Evolutionary conservation across 2,797 vertebrate species (phyloP).

Genomic region (Yasuhikotakia modesta): DNA sequence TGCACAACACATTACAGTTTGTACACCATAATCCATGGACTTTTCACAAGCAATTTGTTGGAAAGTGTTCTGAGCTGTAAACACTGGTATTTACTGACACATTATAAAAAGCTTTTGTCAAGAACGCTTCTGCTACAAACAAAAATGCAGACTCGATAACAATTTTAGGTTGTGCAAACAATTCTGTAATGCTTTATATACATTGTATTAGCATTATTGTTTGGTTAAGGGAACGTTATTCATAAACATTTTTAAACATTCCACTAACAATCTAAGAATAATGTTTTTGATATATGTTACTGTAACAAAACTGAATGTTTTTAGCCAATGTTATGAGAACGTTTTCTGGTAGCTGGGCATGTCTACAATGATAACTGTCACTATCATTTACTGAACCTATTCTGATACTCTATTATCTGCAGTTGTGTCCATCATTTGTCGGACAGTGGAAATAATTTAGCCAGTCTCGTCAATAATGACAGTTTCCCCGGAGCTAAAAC

Average conservation of each 20-base stretch:
- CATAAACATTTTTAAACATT: no score
- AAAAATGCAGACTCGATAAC: no score
- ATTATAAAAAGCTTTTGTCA: no score
- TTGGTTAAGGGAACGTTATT: no score
- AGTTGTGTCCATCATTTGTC: constrained; percentile 42
- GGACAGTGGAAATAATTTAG: constrained; percentile 53
- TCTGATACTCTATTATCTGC: constrained; percentile 23
- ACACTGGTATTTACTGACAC: not conserved
- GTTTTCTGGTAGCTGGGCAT: no score
- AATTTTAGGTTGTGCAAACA: no score
- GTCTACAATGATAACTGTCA: not conserved
- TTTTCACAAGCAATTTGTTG: not conserved
- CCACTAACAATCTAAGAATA: no score
- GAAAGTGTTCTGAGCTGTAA: not conserved
- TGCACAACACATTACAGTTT: not conserved
- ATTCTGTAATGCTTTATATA: no score
- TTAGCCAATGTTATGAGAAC: no score
- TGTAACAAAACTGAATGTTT: no score
- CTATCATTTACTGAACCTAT: constrained; percentile 8
- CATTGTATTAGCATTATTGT: no score
- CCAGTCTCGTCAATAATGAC: constrained; percentile 53
- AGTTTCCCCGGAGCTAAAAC: constrained; percentile 48
- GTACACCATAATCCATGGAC: not conserved
- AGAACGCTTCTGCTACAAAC: constrained; percentile 12
- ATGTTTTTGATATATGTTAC: no score